Conservation (phyloP, 2,797 vertebrate species). For the Adrianichthys oophorus region DNA sequence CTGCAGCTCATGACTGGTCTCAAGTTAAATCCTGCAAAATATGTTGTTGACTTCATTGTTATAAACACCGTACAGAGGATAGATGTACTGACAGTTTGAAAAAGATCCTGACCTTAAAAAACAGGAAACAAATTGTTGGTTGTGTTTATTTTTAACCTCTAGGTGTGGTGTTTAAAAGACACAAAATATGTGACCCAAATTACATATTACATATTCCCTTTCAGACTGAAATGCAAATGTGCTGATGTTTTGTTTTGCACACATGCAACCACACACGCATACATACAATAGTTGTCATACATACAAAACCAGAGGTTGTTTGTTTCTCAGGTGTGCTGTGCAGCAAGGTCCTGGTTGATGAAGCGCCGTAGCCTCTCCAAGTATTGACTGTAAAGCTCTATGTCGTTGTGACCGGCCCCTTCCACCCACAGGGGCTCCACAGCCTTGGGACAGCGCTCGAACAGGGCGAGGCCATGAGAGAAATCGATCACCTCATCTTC, state of each 20-base stretch:
- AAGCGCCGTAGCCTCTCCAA: conserved; percentile 96
- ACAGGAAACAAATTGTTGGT: conserved; percentile 25
- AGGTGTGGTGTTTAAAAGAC: conserved; percentile 61
- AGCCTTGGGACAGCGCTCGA: conserved; percentile 95
- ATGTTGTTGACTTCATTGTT: conserved; percentile 29
- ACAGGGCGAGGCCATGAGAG: conserved; percentile 94
- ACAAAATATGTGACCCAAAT: conserved; percentile 61
- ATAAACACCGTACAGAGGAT: conserved; percentile 19
- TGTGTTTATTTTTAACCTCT: conserved; percentile 47
- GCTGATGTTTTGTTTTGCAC: conserved; percentile 13
- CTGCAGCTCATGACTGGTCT: conserved; percentile 17
- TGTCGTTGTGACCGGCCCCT: conserved; percentile 97
- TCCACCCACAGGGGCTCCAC: conserved; percentile 99
- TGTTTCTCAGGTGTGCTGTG: conserved; percentile 82
- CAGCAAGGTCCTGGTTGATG: conserved; percentile 94
- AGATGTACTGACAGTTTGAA: conserved; percentile 34
- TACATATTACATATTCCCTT: conserved; percentile 31
- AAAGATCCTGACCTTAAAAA: conserved; percentile 37
- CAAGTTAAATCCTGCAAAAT: too few species aligned
- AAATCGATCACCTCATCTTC: conserved; percentile 99
- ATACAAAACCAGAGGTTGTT: conserved; percentile 50
- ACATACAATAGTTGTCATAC: conserved; percentile 19
- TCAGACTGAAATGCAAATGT: conserved; percentile 47
- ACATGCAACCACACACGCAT: conserved; percentile 11
- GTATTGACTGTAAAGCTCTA: conserved; percentile 99